phyloP scores from a whole-genome alignment of 2,113 vertebrate species.

The Zosterops lateralis region DNA sequence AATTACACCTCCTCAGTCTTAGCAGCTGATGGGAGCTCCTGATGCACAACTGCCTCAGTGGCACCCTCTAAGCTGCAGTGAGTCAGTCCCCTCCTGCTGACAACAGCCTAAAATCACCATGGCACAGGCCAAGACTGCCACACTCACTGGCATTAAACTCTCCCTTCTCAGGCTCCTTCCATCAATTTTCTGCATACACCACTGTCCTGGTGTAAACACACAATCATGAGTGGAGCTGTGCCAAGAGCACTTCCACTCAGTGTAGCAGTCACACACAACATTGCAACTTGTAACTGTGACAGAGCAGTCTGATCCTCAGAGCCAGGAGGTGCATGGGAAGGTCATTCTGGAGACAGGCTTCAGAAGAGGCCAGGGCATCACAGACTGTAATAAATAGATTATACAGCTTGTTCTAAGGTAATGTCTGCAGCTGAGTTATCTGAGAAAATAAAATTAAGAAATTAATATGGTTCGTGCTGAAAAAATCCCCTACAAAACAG shows the following conservation, averaged over 20 bases:
- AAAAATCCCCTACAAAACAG: background rate
- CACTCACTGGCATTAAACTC: background rate
- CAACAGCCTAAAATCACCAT: background rate
- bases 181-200: background rate
- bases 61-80: background rate
- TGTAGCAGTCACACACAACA: background rate
- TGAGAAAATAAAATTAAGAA: background rate
- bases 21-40: background rate
- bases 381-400: background rate
- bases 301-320: background rate
- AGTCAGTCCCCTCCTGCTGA: background rate
- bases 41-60: background rate
- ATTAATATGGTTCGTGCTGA: background rate
- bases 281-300: background rate
- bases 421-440: background rate
- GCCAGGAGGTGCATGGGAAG: background rate
- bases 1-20: background rate
- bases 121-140: background rate
- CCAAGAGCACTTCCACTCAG: background rate
- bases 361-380: background rate
- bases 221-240: accelerated
- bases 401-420: background rate
- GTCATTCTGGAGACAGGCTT: background rate
- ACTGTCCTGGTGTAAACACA: background rate
- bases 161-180: background rate